These are phyloP conservation scores for Anguilla megastoma DNA, from an alignment of 2,797 vertebrate species.

Conservation along the genomic window DNA sequence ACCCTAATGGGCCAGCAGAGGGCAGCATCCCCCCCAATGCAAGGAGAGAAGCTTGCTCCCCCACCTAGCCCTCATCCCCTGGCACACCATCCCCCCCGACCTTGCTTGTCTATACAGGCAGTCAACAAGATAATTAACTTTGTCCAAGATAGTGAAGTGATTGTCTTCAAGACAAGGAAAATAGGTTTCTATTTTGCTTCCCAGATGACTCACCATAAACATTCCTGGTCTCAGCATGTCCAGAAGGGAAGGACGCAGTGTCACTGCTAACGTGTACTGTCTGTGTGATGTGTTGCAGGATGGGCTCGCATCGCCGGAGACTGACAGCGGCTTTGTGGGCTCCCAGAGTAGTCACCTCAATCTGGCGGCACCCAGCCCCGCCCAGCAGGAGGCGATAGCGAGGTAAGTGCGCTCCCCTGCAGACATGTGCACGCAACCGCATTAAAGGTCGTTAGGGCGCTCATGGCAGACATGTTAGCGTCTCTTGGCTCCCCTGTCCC, in stretches of 20 bases:
- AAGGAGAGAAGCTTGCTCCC: neutral
- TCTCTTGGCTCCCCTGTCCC: neutral
- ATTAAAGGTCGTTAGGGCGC: neutral
- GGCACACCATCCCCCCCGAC: neutral
- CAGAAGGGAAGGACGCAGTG: neutral
- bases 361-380: constrained; percentile 65
- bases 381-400: constrained; percentile 63
- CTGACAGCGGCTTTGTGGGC: constrained; percentile 91
- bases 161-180: neutral
- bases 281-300: constrained; percentile 67
- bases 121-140: neutral
- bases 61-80: neutral
- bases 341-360: constrained; percentile 83
- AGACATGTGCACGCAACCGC: neutral
- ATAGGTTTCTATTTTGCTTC: neutral
- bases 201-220: too few relatives aligned
- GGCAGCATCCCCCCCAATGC: neutral
- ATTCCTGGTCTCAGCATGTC: neutral
- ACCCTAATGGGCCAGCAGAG: neutral
- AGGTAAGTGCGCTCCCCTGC: constrained; percentile 57
- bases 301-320: constrained; percentile 86
- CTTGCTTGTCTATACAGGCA: neutral
- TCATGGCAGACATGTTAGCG: neutral
- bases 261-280: neutral
- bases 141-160: neutral